phyloP scores from a whole-genome alignment of 2,888 invertebrate genomes.

The Erebia aethiops region DNA sequence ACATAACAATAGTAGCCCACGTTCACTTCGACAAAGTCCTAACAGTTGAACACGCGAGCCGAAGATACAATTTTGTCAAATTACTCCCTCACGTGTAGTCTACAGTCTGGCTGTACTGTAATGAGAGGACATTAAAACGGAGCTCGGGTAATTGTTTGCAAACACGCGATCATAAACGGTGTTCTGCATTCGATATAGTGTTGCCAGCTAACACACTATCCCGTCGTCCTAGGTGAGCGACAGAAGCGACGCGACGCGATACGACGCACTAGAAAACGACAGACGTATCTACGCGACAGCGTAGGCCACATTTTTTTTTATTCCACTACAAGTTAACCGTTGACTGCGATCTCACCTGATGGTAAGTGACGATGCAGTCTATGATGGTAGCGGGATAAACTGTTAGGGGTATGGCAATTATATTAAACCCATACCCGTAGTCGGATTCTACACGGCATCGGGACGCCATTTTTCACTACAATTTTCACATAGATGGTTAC shows the following conservation, averaged over 20 bases:
- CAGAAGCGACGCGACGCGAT: no score
- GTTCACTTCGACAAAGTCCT: constrained; percentile 33
- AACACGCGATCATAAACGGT: constrained; percentile 47
- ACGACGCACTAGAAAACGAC: no score
- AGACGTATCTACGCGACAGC: no score
- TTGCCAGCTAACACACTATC: constrained; percentile 8
- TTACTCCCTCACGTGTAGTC: constrained; percentile 44
- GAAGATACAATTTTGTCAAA: constrained; percentile 52
- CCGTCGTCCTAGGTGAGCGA: no score
- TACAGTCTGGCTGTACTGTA: constrained; percentile 37
- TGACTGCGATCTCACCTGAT: no score
- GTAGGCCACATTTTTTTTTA: no score
- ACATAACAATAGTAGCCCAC: background rate
- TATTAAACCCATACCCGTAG: no score
- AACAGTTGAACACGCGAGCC: constrained; percentile 33
- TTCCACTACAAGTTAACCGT: no score
- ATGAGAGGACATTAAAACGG: constrained; percentile 52
- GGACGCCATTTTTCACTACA: background rate
- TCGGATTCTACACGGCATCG: no score
- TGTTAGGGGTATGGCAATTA: no score
- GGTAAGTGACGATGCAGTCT: no score
- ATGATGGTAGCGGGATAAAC: no score
- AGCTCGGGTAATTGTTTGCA: constrained; percentile 46
- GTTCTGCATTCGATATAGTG: constrained; percentile 26
- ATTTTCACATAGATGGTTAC: background rate